Percentiles rank a stretch among this genome's conserved stretches.
These are phyloP conservation scores for Momotus momota DNA, from an alignment of 2,797 vertebrate genomes.

Conservation along the genomic window DNA sequence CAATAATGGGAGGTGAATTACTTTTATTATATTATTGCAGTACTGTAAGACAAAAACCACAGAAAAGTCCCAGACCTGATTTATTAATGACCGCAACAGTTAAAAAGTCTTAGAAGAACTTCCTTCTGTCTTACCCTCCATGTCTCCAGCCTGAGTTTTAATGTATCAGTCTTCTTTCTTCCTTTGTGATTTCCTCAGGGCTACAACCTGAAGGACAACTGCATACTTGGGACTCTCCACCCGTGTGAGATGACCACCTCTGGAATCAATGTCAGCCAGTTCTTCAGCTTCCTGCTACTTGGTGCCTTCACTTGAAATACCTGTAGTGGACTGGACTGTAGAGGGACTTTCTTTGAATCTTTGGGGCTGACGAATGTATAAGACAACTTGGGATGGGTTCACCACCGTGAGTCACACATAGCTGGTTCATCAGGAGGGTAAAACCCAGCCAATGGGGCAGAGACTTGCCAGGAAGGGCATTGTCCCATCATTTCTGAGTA, in stretches of 20 bases:
- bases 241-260: rapidly evolving
- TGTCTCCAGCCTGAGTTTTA: neutral
- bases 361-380: neutral
- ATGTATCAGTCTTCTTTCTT: neutral
- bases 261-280: neutral
- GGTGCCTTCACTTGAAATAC: neutral
- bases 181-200: neutral
- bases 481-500: rapidly evolving
- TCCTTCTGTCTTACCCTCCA: neutral
- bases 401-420: neutral
- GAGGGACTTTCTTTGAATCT: neutral
- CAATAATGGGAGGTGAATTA: conserved; percentile 84
- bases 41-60: conserved; percentile 69
- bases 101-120: neutral
- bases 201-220: neutral
- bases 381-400: neutral
- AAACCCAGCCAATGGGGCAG: neutral
- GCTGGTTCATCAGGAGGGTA: neutral
- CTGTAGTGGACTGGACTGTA: neutral
- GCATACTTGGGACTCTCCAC: rapidly evolving
- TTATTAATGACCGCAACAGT: neutral
- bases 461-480: neutral
- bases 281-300: neutral
- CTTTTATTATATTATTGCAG: conserved; percentile 79
- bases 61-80: neutral